Conservation (phyloP, 2,888 invertebrate genomes). For the Empis livida region DNA sequence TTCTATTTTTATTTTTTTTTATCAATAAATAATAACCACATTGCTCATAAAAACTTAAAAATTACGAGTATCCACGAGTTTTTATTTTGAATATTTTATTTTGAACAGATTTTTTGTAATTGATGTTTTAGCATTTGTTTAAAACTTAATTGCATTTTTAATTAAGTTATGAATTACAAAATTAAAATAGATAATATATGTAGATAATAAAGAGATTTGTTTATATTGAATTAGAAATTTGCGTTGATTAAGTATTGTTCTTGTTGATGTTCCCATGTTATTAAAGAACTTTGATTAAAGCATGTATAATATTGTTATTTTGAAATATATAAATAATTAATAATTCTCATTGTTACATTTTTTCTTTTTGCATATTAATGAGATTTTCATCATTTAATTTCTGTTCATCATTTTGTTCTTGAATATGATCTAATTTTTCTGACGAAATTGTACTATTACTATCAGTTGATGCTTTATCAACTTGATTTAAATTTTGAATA, state of each 20-base stretch:
- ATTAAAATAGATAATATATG: too few species aligned
- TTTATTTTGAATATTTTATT: constrained; percentile 8
- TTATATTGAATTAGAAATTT: too few species aligned
- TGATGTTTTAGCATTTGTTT: constrained; percentile 3
- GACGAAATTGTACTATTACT: not conserved
- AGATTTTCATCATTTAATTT: constrained; percentile 1
- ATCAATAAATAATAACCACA: constrained; percentile 4
- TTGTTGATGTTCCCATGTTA: too few species aligned
- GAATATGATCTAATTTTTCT: not conserved
- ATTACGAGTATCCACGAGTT: constrained; percentile 8
- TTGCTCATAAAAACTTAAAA: not conserved
- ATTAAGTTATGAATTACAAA: too few species aligned
- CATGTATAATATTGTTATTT: not conserved
- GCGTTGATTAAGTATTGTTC: too few species aligned
- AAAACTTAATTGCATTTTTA: not conserved
- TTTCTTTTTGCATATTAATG: not conserved
- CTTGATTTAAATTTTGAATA: constrained; percentile 1
- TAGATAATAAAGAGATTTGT: too few species aligned
- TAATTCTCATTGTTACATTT: not conserved
- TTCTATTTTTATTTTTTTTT: not conserved
- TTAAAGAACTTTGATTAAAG: too few species aligned
- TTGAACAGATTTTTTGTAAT: too few species aligned
- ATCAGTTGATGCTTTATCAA: not conserved
- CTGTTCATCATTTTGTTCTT: constrained; percentile 2
- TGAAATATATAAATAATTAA: not conserved